phyloP scores from a whole-genome alignment of 2,888 invertebrate species.

The Leucophenga montana region DNA sequence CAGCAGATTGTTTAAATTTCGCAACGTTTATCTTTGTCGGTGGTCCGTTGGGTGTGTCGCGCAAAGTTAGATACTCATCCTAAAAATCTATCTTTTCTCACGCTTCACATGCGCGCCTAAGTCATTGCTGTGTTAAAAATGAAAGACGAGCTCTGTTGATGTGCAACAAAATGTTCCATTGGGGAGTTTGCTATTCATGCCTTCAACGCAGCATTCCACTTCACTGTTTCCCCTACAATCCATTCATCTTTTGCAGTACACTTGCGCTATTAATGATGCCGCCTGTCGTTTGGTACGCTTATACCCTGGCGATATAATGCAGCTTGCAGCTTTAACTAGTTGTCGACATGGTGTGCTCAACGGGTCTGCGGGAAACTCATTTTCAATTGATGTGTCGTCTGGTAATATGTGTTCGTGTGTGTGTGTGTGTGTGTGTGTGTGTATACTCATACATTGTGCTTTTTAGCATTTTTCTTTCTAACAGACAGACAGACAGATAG shows the following conservation, averaged over 20 bases:
- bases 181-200: constrained; percentile 16
- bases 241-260: not conserved
- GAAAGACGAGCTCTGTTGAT: constrained; percentile 29
- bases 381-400: constrained; percentile 53
- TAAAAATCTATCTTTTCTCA: no score
- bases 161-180: constrained; percentile 17
- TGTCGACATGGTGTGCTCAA: constrained; percentile 27
- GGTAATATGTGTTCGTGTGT: constrained; percentile 30
- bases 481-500: not conserved
- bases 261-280: constrained; percentile 23
- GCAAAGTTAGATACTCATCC: no score
- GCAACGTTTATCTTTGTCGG: not conserved
- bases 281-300: constrained; percentile 1
- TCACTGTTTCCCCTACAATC: not conserved
- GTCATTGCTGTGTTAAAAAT: constrained; percentile 19
- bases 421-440: constrained; percentile 13
- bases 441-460: not conserved
- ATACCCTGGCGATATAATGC: not conserved
- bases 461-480: constrained; percentile 10
- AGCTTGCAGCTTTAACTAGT: not conserved
- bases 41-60: no score
- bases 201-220: not conserved
- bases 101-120: constrained; percentile 7
- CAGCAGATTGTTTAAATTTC: constrained; percentile 17
- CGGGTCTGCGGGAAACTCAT: constrained; percentile 47